Evolutionary conservation across 1,140 invertebrate genomes (phyloP).

Genomic region (Ips nitidus): DNA sequence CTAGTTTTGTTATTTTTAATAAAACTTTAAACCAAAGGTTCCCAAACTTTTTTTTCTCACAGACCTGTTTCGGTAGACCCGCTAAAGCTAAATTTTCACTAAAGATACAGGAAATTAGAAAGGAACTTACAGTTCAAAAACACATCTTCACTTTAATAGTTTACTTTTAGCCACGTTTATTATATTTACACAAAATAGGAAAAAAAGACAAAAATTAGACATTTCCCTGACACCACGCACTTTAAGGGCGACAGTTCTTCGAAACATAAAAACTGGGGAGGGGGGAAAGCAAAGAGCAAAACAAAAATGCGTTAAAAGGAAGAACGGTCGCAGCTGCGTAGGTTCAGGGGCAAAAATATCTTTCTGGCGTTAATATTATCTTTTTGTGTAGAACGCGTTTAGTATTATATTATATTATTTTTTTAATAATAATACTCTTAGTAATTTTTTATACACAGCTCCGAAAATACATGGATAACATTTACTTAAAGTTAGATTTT

Average conservation of each 20-base stretch:
- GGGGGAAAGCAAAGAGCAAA: neutral
- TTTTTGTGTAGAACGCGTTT: slow-evolving; percentile 27
- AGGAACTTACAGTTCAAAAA: slow-evolving; percentile 52
- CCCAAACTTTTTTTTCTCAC: neutral
- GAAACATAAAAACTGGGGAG: neutral
- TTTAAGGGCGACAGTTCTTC: neutral
- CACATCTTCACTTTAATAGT: slow-evolving; percentile 46
- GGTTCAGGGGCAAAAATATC: slow-evolving; percentile 14
- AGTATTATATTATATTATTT: slow-evolving; percentile 16
- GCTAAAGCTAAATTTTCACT: too few relatives aligned
- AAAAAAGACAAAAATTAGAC: slow-evolving; percentile 48
- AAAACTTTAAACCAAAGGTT: slow-evolving; percentile 19
- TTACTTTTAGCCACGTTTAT: slow-evolving; percentile 50
- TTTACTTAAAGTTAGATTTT: slow-evolving; percentile 47
- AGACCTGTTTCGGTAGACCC: too few relatives aligned
- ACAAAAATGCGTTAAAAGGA: slow-evolving; percentile 13
- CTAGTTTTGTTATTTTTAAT: slow-evolving; percentile 36
- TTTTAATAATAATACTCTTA: slow-evolving; percentile 49
- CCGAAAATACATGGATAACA: slow-evolving; percentile 52
- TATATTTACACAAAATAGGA: slow-evolving; percentile 50
- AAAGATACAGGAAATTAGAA: neutral
- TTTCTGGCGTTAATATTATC: slow-evolving; percentile 27
- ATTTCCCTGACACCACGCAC: slow-evolving; percentile 14
- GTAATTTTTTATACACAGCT: slow-evolving; percentile 50
- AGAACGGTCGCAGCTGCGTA: slow-evolving; percentile 37